phyloP scores from a whole-genome alignment of 2,113 vertebrate genomes.

The Calypte anna region DNA sequence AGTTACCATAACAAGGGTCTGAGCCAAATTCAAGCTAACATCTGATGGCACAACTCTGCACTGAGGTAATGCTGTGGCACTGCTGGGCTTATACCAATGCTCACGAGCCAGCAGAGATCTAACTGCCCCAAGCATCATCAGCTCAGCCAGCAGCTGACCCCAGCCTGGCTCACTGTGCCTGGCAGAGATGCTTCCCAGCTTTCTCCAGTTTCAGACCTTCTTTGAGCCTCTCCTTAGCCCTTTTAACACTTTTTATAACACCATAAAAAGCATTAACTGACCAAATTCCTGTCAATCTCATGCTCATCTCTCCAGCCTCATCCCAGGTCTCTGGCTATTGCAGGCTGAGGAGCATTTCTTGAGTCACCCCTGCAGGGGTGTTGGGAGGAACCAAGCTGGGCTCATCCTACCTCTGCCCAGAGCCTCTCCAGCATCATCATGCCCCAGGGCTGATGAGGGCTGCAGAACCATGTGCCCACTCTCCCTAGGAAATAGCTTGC shows the following conservation, averaged over 20 bases:
- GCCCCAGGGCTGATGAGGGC: background rate
- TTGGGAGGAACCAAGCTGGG: background rate
- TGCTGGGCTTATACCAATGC: background rate
- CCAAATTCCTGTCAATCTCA: background rate
- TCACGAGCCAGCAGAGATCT: rapidly evolving
- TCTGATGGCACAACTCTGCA: background rate
- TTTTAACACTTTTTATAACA: background rate
- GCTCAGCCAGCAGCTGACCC: background rate
- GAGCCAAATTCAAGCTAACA: background rate
- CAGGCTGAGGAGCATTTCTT: background rate
- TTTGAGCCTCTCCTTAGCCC: background rate
- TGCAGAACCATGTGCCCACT: background rate
- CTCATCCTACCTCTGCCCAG: background rate
- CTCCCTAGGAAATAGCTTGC: background rate
- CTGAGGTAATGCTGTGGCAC: rapidly evolving
- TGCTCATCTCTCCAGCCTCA: background rate
- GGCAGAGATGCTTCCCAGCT: background rate
- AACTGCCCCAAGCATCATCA: rapidly evolving
- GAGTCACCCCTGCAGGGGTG: background rate
- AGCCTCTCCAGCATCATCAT: rapidly evolving
- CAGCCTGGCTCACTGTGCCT: background rate
- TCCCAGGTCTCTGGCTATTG: background rate
- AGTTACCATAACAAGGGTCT: background rate
- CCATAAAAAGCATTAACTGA: background rate
- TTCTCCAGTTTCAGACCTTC: background rate